Evolutionary conservation across 2,888 invertebrate species (phyloP).

Genomic region (Drosophila subquinaria): DNA sequence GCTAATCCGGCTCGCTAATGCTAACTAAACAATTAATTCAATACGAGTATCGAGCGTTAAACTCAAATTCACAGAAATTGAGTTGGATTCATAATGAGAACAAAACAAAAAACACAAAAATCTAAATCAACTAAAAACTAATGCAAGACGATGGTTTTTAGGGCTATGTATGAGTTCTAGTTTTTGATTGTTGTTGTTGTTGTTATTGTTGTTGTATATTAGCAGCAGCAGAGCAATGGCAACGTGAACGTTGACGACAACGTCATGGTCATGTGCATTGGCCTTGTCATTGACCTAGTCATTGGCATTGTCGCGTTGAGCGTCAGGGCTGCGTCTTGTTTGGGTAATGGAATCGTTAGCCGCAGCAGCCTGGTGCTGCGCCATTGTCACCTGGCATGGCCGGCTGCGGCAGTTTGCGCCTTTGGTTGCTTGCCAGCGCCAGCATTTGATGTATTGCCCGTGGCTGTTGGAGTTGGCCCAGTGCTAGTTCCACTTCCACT

Average conservation of each 20-base stretch:
- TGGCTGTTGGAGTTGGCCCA: conserved; percentile 32
- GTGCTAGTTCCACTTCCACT: conserved; percentile 29
- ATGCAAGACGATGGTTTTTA: conserved; percentile 3
- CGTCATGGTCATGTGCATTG: conserved; percentile 38
- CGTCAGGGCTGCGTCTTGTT: conserved; percentile 38
- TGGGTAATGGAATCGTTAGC: conserved; percentile 35
- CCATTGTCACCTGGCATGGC: conserved; percentile 85
- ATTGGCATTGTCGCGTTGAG: conserved; percentile 33
- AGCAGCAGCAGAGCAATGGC: conserved; percentile 67
- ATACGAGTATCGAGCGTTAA: conserved; percentile 30
- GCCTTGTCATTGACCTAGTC: conserved; percentile 9
- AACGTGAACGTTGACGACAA: conserved; percentile 36
- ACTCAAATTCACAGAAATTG: conserved; percentile 65
- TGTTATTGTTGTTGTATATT: conserved; percentile 55
- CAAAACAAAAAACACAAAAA: not conserved
- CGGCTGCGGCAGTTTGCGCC: conserved; percentile 76
- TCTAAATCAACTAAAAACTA: conserved; percentile 9
- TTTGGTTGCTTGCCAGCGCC: conserved; percentile 81
- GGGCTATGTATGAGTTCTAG: conserved; percentile 10
- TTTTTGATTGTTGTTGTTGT: not conserved
- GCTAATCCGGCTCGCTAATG: conserved; percentile 64
- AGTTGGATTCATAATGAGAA: conserved; percentile 22
- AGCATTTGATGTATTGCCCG: conserved; percentile 37
- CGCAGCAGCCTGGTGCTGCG: conserved; percentile 57
- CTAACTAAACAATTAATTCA: conserved; percentile 66